phyloP scores from a whole-genome alignment of 2,888 invertebrate species.

The Drosophila birchii region DNA sequence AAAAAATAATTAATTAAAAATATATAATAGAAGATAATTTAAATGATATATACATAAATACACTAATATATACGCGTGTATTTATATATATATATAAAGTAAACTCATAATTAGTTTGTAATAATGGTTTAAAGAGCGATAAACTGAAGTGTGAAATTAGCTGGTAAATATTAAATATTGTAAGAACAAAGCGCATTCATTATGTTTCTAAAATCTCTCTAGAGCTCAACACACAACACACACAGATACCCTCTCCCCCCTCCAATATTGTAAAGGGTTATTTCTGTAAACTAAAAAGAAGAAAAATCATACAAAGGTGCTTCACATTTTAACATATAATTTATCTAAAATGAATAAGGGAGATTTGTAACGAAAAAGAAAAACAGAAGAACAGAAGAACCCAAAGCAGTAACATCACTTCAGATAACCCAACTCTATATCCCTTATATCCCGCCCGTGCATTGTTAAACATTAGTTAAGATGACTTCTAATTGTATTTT shows the following conservation, averaged over 20 bases:
- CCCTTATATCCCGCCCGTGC: neutral
- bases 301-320: neutral
- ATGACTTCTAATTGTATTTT: conserved; percentile 2
- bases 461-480: conserved; percentile 4
- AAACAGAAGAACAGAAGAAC: neutral
- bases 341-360: conserved; percentile 66
- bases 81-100: conserved; percentile 18
- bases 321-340: conserved; percentile 7
- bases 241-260: neutral
- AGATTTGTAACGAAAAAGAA: conserved; percentile 37
- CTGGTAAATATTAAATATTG: conserved; percentile 27
- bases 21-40: conserved; percentile 26
- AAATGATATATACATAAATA: neutral
- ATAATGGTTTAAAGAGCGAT: conserved; percentile 31
- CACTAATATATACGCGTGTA: conserved; percentile 8
- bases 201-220: conserved; percentile 37
- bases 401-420: neutral
- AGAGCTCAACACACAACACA: conserved; percentile 19
- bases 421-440: neutral
- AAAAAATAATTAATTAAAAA: conserved; percentile 2
- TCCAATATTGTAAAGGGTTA: neutral
- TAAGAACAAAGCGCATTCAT: conserved; percentile 16
- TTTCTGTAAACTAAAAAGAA: conserved; percentile 1
- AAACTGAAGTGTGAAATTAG: conserved; percentile 52
- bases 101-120: conserved; percentile 35